Evolutionary conservation across 2,113 vertebrate genomes (phyloP).

Genomic region (Antechinus flavipes): DNA sequence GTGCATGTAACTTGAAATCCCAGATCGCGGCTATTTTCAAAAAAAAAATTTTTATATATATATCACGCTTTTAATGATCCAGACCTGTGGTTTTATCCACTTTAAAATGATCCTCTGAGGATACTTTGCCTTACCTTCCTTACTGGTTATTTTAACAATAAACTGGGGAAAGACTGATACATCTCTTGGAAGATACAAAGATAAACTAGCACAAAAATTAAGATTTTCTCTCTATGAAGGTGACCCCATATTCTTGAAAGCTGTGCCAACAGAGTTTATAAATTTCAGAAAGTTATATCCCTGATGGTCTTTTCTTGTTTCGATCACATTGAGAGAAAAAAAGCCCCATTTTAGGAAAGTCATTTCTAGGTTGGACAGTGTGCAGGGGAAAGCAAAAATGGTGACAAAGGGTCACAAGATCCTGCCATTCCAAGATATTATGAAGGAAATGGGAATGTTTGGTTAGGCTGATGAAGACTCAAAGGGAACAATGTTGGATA

Average conservation of each 20-base stretch:
- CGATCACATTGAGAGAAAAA: too few species aligned
- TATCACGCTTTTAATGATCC: background rate
- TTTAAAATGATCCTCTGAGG: conserved; percentile 15
- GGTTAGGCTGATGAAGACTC: background rate
- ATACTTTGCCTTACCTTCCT: background rate
- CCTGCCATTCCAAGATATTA: background rate
- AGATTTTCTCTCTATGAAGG: background rate
- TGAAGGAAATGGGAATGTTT: background rate
- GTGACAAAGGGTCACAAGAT: background rate
- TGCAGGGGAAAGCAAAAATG: too few species aligned
- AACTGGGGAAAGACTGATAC: background rate
- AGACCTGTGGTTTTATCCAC: background rate
- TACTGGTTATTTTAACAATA: background rate
- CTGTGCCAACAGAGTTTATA: background rate
- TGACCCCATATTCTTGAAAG: background rate
- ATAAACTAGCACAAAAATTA: background rate
- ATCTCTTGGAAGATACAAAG: background rate
- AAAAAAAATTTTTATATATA: background rate
- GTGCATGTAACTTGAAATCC: background rate
- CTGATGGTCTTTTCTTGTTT: too few species aligned
- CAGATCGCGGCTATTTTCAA: background rate
- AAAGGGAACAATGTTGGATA: background rate
- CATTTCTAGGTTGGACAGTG: too few species aligned
- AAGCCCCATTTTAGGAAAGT: too few species aligned
- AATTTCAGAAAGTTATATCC: background rate